Base-by-base conservation (phyloP, 2,113 vertebrate genomes). In the Gulo gulo region DNA sequence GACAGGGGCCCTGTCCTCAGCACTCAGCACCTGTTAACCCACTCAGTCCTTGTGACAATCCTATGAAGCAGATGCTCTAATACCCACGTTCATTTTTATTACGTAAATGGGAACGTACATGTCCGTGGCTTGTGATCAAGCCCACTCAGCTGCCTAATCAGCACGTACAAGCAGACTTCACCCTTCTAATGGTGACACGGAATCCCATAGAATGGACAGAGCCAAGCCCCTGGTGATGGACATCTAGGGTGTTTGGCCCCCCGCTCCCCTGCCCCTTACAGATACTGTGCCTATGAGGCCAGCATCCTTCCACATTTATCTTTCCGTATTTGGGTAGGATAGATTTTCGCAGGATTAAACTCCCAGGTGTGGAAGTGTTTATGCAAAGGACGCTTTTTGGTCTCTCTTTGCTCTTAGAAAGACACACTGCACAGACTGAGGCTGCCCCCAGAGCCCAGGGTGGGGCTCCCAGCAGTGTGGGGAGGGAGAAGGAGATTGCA, bases 71-170 rank as follows among this genome's bases (percentile, higher is more conserved):
- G 42, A 42, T 8, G 65, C n/a, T 31, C 8, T 1, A 6, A 16
- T 7, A 20, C 67, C 52, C n/a, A 23, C 2, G 15, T 9, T 50
- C 31, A 21, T 21, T n/a, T 94, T 24, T 21, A 50, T 42, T 21
- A 74, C 11, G 16, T 15, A 61, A n/a, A 82, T 2, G 13, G 57
- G 31, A 83, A 31, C 2, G 3, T 1, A 24, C 0, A 45, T 0
- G 3, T n/a, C 8, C 12, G 0, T 50, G 90, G 39, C 50, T 61
- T 26, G 7, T 10, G 31, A 84, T 24, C 13, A 0, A 21, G 9
- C 26, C 31, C 9, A 31, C 45, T 74, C 15, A 14, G 71, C 80
- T 47, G 14, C n/a, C 45, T 61, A 10, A 63, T 39, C 36, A 10
- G 20, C 65, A 39, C 6, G 0, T 0, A 18, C 3, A 50, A 73